Conservation (phyloP, 2,797 vertebrate genomes). For the Neomorphus geoffroyi region DNA sequence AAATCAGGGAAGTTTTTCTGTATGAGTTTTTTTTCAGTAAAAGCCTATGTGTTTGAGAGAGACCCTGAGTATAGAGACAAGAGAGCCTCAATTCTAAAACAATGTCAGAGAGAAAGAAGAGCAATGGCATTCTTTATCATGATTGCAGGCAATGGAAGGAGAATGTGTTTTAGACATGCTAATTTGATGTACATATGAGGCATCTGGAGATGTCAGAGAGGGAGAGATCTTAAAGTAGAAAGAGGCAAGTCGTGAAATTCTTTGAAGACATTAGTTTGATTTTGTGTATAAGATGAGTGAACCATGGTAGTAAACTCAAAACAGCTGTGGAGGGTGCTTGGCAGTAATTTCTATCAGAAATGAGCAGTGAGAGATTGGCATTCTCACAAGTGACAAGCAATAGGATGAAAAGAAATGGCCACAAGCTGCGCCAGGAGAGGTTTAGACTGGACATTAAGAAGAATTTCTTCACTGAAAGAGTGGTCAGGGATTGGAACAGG, state of each 20-base stretch:
- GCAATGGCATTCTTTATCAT: not conserved
- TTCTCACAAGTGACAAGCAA: too few relatives aligned
- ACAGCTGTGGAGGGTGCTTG: not conserved
- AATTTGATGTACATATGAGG: not conserved
- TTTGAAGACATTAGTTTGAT: not conserved
- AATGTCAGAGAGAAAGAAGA: not conserved
- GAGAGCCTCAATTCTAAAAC: not conserved
- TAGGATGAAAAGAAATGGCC: too few relatives aligned
- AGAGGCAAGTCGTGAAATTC: not conserved
- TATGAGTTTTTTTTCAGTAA: not conserved
- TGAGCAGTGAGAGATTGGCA: not conserved
- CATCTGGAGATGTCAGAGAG: not conserved
- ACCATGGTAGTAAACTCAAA: not conserved
- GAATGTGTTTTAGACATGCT: not conserved
- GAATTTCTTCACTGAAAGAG: too few relatives aligned
- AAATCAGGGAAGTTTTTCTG: not conserved
- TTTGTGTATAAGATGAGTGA: not conserved
- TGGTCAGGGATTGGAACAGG: too few relatives aligned
- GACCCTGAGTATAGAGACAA: not conserved
- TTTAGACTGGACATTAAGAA: too few relatives aligned
- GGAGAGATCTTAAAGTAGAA: not conserved
- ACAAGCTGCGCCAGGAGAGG: too few relatives aligned
- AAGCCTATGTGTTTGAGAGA: not conserved
- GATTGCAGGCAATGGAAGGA: not conserved
- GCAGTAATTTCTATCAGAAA: not conserved